Evolutionary conservation across 1,140 invertebrate genomes (phyloP).

Genomic region (Choristoneura fumiferana): DNA sequence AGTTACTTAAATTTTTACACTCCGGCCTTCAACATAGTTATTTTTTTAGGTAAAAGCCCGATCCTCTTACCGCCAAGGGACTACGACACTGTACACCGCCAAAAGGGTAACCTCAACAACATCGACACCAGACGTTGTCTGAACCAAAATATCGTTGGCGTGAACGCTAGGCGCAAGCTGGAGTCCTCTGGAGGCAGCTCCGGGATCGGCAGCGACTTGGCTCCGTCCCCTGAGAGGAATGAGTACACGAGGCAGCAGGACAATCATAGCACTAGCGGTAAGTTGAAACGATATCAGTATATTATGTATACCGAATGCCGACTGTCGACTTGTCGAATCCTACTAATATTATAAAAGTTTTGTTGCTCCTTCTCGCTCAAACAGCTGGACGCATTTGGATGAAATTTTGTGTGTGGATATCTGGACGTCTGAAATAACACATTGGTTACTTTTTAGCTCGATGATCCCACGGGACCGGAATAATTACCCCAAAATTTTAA

Average conservation of each 20-base stretch:
- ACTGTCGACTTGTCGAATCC: no score
- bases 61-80: conserved; percentile 95
- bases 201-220: conserved; percentile 93
- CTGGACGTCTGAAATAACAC: no score
- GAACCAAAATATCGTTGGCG: conserved; percentile 85
- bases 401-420: no score
- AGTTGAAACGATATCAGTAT: conserved; percentile 27
- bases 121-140: conserved; percentile 87
- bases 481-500: no score
- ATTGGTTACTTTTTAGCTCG: no score
- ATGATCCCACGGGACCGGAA: no score
- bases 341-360: no score
- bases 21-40: no score
- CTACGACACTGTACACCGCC: conserved; percentile 93
- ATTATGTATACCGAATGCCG: no score
- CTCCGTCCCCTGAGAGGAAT: conserved; percentile 85
- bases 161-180: conserved; percentile 77
- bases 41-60: conserved; percentile 81
- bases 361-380: no score
- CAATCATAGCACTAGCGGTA: conserved; percentile 72
- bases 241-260: conserved; percentile 62
- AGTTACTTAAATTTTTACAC: no score
- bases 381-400: no score
- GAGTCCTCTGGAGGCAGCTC: conserved; percentile 82
- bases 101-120: conserved; percentile 89